These are phyloP conservation scores for Danio kyathit DNA, from an alignment of 2,797 vertebrate genomes.

Conservation along the genomic window DNA sequence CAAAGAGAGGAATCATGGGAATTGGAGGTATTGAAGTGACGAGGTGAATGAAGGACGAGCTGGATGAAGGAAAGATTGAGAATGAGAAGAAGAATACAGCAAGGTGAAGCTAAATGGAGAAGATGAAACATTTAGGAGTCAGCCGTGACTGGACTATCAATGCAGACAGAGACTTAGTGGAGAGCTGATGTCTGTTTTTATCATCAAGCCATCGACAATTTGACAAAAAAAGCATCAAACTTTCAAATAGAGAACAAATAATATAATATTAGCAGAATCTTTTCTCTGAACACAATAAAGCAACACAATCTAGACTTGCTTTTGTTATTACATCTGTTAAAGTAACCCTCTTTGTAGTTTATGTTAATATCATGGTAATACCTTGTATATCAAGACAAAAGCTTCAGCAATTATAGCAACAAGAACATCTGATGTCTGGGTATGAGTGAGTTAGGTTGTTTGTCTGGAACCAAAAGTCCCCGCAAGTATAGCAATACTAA, in stretches of 20 bases:
- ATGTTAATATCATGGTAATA: too few relatives aligned
- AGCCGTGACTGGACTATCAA: background rate
- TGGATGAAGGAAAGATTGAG: constrained; percentile 69
- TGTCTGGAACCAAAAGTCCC: too few relatives aligned
- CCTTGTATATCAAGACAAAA: too few relatives aligned
- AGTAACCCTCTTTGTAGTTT: too few relatives aligned
- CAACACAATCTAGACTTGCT: too few relatives aligned
- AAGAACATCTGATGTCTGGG: too few relatives aligned
- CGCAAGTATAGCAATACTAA: too few relatives aligned
- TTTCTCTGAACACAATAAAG: too few relatives aligned
- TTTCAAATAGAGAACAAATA: background rate
- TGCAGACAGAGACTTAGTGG: background rate
- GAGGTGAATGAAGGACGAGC: constrained; percentile 12
- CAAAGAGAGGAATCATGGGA: constrained; percentile 68
- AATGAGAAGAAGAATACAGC: constrained; percentile 1
- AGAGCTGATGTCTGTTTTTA: background rate
- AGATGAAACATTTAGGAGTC: background rate
- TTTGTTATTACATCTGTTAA: too few relatives aligned
- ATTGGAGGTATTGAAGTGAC: background rate
- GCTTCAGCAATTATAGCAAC: too few relatives aligned
- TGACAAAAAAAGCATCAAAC: background rate
- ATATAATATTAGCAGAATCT: background rate
- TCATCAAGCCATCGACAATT: background rate
- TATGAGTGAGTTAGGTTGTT: too few relatives aligned
- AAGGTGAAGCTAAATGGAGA: background rate